Evolutionary conservation across 2,888 invertebrate species (phyloP), one percentile per base, ranked within the genome.

Genomic region (Hypomecis punctinalis): DNA sequence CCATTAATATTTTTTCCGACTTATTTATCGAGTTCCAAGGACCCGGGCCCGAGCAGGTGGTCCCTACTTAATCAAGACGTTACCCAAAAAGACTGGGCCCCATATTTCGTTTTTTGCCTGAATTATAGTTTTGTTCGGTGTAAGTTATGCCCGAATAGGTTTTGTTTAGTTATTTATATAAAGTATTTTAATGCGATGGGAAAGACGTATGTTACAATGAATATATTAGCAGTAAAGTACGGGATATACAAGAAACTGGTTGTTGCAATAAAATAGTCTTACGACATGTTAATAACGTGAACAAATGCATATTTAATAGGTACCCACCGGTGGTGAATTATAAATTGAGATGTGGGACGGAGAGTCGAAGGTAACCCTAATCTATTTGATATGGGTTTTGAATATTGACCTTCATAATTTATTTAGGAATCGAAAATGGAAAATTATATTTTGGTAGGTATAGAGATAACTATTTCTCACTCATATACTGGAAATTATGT

Each of bases 51-150:
- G 71, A 80, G 92, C 92, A 93, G 93, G 93, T 93, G 93, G 93
- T 92, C 93, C 86, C 82, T 83, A 90, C 90, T 93, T 93, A 93
- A 93, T 93, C 92, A 93, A 93, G 93, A 92, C 84, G 92, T 93
- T 90, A 91, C 91, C 86, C 83, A 91, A 90, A 88, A 85, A 85
- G 85, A 82, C 81, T 71, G 80, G 80, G 76, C 82, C 81, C 85
- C 81, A 88, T 86, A 86, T 88, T 84, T 88, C 82, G 83, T 89
- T 89, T 88, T 88, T 87, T 86, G 83, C 74, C 81, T 91, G 89
- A 91, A 84, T 90, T 91, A 91, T 90, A 79, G 83, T 84, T 88
- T 82, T 84, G 85, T 83, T 83, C 81, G 76, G 73, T 76, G 72
- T 86, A 86, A 92, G 83, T 91, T 90, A 91, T 87, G 79, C 72